phyloP scores from a whole-genome alignment of 2,888 invertebrate species.

The Drosophila gaucha region DNA sequence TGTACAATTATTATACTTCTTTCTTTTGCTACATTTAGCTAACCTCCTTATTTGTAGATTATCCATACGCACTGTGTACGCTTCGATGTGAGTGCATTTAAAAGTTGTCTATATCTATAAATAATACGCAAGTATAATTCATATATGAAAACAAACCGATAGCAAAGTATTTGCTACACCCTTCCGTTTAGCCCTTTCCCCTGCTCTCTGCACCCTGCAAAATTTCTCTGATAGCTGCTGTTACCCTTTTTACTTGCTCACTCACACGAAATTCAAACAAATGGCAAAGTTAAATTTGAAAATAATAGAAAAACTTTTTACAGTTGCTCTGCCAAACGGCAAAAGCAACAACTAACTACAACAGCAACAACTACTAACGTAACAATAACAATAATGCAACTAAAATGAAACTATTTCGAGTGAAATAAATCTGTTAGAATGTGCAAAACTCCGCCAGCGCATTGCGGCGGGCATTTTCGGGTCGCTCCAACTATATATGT shows the following conservation, averaged over 20 bases:
- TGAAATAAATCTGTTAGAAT: constrained; percentile 79
- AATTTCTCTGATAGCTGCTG: constrained; percentile 10
- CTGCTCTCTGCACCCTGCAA: background rate
- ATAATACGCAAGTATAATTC: constrained; percentile 50
- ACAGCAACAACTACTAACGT: constrained; percentile 42
- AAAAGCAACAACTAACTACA: constrained; percentile 34
- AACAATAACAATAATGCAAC: constrained; percentile 79
- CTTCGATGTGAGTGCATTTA: constrained; percentile 29
- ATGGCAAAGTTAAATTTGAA: constrained; percentile 81
- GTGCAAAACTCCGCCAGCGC: constrained; percentile 74
- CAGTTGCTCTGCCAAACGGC: constrained; percentile 63
- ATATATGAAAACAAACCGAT: constrained; percentile 52
- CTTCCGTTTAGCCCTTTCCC: background rate
- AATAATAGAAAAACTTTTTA: constrained; percentile 81
- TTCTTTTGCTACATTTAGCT: background rate
- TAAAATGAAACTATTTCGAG: constrained; percentile 79
- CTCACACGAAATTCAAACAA: constrained; percentile 71
- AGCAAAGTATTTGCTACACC: constrained; percentile 41
- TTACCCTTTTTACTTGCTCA: constrained; percentile 41
- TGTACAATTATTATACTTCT: background rate
- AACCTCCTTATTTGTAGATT: background rate
- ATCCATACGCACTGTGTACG: constrained; percentile 13
- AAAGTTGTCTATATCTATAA: constrained; percentile 62
- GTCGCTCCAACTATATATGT: background rate
- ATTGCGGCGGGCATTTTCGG: constrained; percentile 66